Evolutionary conservation across 2,888 invertebrate species (phyloP), one percentile per base, ranked within the genome.

Genomic region (Xylota sylvarum): DNA sequence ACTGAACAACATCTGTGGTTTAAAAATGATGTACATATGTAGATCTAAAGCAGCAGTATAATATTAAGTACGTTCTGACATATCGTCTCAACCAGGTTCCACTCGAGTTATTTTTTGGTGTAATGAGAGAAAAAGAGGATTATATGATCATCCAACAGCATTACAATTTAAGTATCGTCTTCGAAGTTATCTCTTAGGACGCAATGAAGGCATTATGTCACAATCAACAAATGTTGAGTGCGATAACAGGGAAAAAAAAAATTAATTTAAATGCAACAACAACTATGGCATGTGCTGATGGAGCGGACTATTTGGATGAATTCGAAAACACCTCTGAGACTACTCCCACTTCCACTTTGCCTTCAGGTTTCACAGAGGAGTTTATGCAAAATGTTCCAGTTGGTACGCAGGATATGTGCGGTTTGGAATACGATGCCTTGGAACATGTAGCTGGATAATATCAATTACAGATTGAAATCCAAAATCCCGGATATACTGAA

Each of bases 1-100:
- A 55, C 17, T 89, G n/a, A 87, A 88, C 48, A 87, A 78, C 23
- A 88, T 81, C 30, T 86, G 67, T 50, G 82, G 83, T 9, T n/a
- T 88, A 1, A 73, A 17, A 14, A 60, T 88, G 62, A 12, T 89
- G 12, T 86, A 43, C 23, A 52, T 10, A 74, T 19, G 73, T 76
- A n/a, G n/a, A n/a, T n/a, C n/a, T n/a, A n/a, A n/a, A n/a, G n/a
- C n/a, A n/a, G n/a, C n/a, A n/a, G n/a, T n/a, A n/a, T n/a, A n/a
- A n/a, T n/a, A n/a, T 19, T 77, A 86, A 78, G 88, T 52, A 37
- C n/a, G n/a, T 89, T 7, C 76, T 89, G 40, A 89, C 88, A 10
- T 88, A 88, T 40, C 70, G 88, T 17, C 65, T 90, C n/a, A 89
- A 89, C 55, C 77, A 86, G 32, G 74, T 81, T 77, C 60, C 56